Evolutionary conservation across 2,797 vertebrate genomes (phyloP), one percentile per base, ranked within the genome.

Genomic region (Enteromius argenteus): DNA sequence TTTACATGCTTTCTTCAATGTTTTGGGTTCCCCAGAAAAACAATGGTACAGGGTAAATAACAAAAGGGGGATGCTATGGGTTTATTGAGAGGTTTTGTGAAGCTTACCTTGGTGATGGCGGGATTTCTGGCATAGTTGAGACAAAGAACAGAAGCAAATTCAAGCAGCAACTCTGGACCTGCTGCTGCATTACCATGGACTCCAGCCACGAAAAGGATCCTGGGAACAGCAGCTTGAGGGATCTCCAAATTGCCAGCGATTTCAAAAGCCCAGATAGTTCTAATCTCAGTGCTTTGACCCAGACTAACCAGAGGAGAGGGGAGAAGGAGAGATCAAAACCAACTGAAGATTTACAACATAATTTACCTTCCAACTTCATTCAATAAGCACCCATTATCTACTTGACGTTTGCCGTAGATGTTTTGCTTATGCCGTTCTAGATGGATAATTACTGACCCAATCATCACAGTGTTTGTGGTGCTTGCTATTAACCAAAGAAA

Each of bases 171-270:
- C 91, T 98, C 97, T 0, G 97, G 97, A 84, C 97, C 97, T 19
- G 97, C 97, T 0, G 98, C 97, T 51, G 97, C 96, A 0, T 99
- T 98, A 3, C 98, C 98, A 2, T 99, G 98, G 90, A 99, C 96
- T 74, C 98, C 98, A 0, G 97, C 97, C 10, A 97, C 95, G 49
- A 98, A 99, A 74, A 96, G 96, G 89, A 99, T 97, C 92, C 97
- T 99, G 6, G 98, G 97, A 88, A 98, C 92, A 58, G 96, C 95
- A 0, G 95, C 96, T 86, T 97, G 97, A 0, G 94, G 90, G 72
- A 95, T 86, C 19, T 93, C 94, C 58, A 97, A 97, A 69, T 95
- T 96, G 91, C 98, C 97, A 85, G 98, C 97, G 91, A 99, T 99
- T 94, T 99, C 97, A 3, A 99, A 94, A 84, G 96, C 98, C 96